phyloP scores from a whole-genome alignment of 2,888 invertebrate species.

The Spisula solida region DNA sequence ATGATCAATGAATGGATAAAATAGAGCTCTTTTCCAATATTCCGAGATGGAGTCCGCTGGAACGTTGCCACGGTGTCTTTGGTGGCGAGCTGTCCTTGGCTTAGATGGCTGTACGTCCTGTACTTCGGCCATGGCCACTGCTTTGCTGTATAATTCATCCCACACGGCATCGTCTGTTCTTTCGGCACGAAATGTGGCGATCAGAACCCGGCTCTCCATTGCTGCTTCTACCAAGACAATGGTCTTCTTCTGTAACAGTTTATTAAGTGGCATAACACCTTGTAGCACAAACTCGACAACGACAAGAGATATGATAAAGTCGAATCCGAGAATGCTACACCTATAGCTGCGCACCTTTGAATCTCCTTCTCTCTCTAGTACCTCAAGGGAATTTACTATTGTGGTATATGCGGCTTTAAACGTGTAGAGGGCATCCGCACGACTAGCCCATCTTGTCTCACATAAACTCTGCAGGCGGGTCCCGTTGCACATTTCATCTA shows the following conservation, averaged over 20 bases:
- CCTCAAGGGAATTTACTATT: too few relatives aligned
- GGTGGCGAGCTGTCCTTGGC: constrained; percentile 29
- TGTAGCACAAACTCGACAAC: constrained; percentile 50
- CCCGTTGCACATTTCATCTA: too few relatives aligned
- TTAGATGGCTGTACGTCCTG: constrained; percentile 16
- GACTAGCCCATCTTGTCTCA: too few relatives aligned
- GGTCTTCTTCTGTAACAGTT: constrained; percentile 35
- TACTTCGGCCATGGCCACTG: constrained; percentile 35
- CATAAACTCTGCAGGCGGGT: too few relatives aligned
- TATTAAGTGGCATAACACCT: constrained; percentile 41
- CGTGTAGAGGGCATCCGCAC: too few relatives aligned
- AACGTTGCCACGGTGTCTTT: constrained; percentile 42
- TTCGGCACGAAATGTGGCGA: constrained; percentile 37
- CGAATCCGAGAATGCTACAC: constrained; percentile 34
- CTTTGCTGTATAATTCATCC: constrained; percentile 41
- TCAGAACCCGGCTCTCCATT: constrained; percentile 34
- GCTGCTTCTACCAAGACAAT: constrained; percentile 55
- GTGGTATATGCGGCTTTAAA: too few relatives aligned
- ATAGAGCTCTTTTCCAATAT: constrained; percentile 43
- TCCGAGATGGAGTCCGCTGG: constrained; percentile 37
- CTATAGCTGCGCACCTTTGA: constrained; percentile 33
- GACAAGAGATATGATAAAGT: constrained; percentile 51
- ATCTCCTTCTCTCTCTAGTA: not conserved
- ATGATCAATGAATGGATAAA: constrained; percentile 48
- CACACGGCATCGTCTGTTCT: constrained; percentile 35